Conservation (phyloP, 2,888 invertebrate species). For the Caenorhabditis sp. region DNA sequence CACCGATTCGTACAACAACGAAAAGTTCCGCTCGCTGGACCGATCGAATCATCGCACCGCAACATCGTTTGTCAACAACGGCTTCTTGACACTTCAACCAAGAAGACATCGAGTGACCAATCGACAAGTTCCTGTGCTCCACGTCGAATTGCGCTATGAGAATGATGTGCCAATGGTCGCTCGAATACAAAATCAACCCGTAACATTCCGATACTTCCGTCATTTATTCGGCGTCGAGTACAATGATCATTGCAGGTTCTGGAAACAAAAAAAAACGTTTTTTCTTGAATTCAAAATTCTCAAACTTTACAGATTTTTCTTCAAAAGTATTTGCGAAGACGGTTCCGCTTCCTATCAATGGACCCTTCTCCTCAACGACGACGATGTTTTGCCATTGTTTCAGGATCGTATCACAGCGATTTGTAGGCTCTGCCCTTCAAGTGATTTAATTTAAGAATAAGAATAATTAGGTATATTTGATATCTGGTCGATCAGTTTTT, state of each 20-base stretch:
- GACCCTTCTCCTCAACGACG: conserved; percentile 51
- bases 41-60: neutral
- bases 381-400: conserved; percentile 47
- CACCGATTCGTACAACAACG: conserved; percentile 11
- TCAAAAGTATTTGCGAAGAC: conserved; percentile 59
- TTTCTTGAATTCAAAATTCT: neutral
- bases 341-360: conserved; percentile 55
- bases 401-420: conserved; percentile 51
- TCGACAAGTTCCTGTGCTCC: neutral
- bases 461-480: neutral
- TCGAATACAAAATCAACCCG: conserved; percentile 22
- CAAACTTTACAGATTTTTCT: conserved; percentile 48
- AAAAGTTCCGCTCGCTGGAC: conserved; percentile 19
- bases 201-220: conserved; percentile 51
- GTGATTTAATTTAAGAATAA: conserved; percentile 9
- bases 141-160: conserved; percentile 33
- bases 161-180: conserved; percentile 51
- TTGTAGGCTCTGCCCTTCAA: conserved; percentile 26
- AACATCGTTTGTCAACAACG: conserved; percentile 12
- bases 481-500: neutral
- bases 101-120: neutral
- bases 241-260: conserved; percentile 27
- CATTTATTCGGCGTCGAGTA: conserved; percentile 43
- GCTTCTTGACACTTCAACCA: conserved; percentile 33
- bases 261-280: neutral